A percentile compares a stretch with the other conserved stretches of the same genome.
These are phyloP conservation scores for Streptopelia turtur DNA, from an alignment of 2,797 vertebrate genomes.

Conservation along the genomic window DNA sequence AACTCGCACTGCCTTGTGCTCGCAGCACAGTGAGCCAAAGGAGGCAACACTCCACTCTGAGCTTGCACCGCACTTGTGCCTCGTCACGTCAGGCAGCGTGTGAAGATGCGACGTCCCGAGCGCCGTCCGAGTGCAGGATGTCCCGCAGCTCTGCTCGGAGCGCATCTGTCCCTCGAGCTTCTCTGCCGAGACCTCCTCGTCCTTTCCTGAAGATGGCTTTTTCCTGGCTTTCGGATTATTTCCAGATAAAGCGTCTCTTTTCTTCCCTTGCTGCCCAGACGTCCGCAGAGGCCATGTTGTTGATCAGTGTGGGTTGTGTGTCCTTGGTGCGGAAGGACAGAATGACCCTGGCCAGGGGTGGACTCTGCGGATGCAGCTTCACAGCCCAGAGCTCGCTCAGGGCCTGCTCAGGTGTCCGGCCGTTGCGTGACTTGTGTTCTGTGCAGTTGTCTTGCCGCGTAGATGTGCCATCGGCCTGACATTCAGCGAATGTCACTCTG, in stretches of 20 bases:
- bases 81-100: background rate
- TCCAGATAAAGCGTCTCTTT: background rate
- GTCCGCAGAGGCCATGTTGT: accelerated
- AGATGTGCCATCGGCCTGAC: background rate
- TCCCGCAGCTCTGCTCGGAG: background rate
- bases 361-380: background rate
- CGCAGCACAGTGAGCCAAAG: background rate
- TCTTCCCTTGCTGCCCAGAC: background rate
- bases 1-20: background rate
- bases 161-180: background rate
- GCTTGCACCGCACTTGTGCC: background rate
- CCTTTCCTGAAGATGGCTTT: background rate
- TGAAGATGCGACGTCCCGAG: background rate
- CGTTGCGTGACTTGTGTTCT: accelerated
- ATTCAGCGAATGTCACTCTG: accelerated
- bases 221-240: background rate
- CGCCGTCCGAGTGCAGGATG: background rate
- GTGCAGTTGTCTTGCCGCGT: accelerated
- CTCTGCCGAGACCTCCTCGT: background rate
- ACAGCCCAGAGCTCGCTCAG: background rate
- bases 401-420: background rate
- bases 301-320: too few relatives aligned
- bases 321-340: background rate
- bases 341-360: too few relatives aligned
- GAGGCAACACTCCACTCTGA: background rate